Conservation (phyloP, 1,140 invertebrate species). For the Halictus rubicundus region DNA sequence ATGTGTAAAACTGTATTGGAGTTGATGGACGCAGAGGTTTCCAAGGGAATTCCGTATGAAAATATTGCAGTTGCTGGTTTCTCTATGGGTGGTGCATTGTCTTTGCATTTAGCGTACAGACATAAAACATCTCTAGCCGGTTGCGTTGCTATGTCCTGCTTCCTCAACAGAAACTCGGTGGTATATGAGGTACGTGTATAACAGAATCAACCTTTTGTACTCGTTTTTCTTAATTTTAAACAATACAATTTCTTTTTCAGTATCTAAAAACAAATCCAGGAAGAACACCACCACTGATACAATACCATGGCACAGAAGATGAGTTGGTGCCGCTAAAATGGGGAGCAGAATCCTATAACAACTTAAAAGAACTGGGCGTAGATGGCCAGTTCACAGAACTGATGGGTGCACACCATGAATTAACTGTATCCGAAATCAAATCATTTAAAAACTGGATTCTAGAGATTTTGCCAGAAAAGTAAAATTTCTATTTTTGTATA, state of each 20-base stretch:
- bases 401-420: conserved; percentile 81
- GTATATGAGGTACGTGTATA: conserved; percentile 82
- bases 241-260: conserved; percentile 31
- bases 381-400: conserved; percentile 79
- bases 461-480: conserved; percentile 50
- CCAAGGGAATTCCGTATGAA: conserved; percentile 83
- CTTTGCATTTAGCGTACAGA: conserved; percentile 85
- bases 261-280: conserved; percentile 32
- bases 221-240: background rate
- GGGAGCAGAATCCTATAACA: conserved; percentile 80
- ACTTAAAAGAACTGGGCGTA: conserved; percentile 78
- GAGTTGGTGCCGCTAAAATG: conserved; percentile 81
- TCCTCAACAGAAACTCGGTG: conserved; percentile 85
- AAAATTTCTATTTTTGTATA: background rate
- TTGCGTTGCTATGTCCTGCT: conserved; percentile 86
- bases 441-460: conserved; percentile 59
- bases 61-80: conserved; percentile 88
- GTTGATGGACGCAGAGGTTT: conserved; percentile 84
- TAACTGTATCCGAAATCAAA: conserved; percentile 79
- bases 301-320: conserved; percentile 79
- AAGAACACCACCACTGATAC: conserved; percentile 67
- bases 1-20: conserved; percentile 82
- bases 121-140: conserved; percentile 84
- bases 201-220: background rate
- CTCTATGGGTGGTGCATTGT: conserved; percentile 88